phyloP scores from a whole-genome alignment of 2,888 invertebrate genomes.

The Griposia aprilina region DNA sequence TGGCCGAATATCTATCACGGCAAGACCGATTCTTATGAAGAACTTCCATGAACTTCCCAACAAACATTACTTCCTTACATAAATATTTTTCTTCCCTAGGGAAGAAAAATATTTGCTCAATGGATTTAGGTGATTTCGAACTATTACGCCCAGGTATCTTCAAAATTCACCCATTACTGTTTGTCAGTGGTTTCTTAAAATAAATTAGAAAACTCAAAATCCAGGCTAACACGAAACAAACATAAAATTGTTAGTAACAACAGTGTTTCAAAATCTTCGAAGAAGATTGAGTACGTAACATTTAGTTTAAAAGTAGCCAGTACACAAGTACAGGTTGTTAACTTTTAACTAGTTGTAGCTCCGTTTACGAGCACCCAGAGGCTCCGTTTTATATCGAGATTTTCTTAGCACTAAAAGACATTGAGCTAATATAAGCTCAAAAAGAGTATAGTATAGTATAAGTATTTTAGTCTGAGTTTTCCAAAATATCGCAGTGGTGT shows the following conservation, averaged over 20 bases:
- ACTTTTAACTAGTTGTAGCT: conserved; percentile 56
- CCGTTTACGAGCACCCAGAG: conserved; percentile 50
- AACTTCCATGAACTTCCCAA: too few relatives aligned
- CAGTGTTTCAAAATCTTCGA: conserved; percentile 38
- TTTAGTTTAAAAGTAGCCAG: conserved; percentile 49
- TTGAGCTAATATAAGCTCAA: background rate
- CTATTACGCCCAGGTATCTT: too few relatives aligned
- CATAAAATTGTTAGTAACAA: conserved; percentile 23
- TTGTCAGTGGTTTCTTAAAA: background rate
- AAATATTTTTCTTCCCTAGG: too few relatives aligned
- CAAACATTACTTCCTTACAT: too few relatives aligned
- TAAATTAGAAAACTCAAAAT: background rate
- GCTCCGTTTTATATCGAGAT: conserved; percentile 49
- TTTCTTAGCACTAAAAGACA: conserved; percentile 26
- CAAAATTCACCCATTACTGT: too few relatives aligned
- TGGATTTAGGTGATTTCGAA: too few relatives aligned
- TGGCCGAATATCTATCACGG: too few relatives aligned
- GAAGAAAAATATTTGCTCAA: too few relatives aligned
- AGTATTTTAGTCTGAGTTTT: background rate
- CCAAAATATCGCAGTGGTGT: background rate
- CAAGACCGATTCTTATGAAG: too few relatives aligned
- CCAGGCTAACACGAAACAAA: conserved; percentile 1
- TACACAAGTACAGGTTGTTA: conserved; percentile 42
- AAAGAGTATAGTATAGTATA: conserved; percentile 21
- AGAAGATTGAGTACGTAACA: conserved; percentile 37